Conservation (phyloP, 2,888 invertebrate species). For the Cephus pulcher region DNA sequence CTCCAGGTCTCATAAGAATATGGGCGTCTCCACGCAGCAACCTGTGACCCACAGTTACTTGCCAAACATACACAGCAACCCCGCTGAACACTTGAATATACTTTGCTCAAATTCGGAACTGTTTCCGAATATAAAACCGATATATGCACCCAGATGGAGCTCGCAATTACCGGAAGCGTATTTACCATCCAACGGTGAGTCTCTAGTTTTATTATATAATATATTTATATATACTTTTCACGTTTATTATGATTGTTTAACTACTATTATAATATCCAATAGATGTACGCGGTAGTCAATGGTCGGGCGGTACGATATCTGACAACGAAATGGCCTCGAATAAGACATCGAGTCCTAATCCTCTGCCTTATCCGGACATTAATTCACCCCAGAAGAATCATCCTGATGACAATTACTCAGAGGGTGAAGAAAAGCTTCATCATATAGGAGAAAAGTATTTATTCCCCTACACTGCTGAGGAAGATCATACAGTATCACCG, state of each 20-base stretch:
- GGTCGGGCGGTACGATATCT: conserved; percentile 85
- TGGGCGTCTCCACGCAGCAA: conserved; percentile 61
- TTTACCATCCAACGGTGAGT: conserved; percentile 68
- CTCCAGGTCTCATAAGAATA: conserved; percentile 58
- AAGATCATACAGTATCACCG: conserved; percentile 61
- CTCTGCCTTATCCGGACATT: conserved; percentile 82
- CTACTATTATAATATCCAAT: conserved; percentile 30
- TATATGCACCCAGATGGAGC: conserved; percentile 77
- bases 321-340: conserved; percentile 77
- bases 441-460: conserved; percentile 82
- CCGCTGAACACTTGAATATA: conserved; percentile 60
- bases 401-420: conserved; percentile 60
- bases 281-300: conserved; percentile 69
- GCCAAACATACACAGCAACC: conserved; percentile 70
- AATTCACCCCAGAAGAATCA: conserved; percentile 63
- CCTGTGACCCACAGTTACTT: conserved; percentile 67
- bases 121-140: conserved; percentile 76
- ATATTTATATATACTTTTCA: not conserved
- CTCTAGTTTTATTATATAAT: not conserved
- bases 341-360: conserved; percentile 76
- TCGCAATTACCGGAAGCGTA: conserved; percentile 77
- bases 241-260: not conserved
- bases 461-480: conserved; percentile 83
- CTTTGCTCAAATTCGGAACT: conserved; percentile 73
- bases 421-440: conserved; percentile 66